A percentile compares a stretch with the other conserved stretches of the same genome.
phyloP scores from a whole-genome alignment of 1,140 invertebrate species.

The Pseudomyrmex dendroicus region DNA sequence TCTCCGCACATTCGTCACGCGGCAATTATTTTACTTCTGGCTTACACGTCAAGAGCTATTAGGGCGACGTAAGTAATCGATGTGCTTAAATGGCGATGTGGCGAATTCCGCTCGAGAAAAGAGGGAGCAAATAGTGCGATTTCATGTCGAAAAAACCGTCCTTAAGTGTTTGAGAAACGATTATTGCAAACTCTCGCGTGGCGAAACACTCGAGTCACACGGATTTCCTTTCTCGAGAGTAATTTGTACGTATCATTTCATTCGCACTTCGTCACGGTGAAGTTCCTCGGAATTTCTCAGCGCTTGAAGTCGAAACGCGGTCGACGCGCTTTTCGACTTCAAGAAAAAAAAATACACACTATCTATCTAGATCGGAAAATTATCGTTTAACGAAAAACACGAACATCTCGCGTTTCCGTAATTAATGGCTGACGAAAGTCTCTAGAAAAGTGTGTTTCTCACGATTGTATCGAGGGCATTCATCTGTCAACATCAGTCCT shows the following conservation, averaged over 20 bases:
- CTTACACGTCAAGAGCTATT: slow-evolving; percentile 61
- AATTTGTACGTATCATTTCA: slow-evolving; percentile 22
- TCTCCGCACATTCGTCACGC: slow-evolving; percentile 54
- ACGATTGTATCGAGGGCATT: slow-evolving; percentile 50
- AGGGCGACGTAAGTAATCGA: slow-evolving; percentile 65
- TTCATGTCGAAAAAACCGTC: slow-evolving; percentile 31
- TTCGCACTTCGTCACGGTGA: slow-evolving; percentile 11
- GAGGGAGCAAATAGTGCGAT: slow-evolving; percentile 12
- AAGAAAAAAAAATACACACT: neutral
- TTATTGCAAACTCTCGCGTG: slow-evolving; percentile 3
- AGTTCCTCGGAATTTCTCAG: slow-evolving; percentile 11
- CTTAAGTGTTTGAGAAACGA: slow-evolving; percentile 51
- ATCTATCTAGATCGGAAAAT: neutral
- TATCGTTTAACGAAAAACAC: neutral
- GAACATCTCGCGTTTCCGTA: neutral
- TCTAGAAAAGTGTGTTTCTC: slow-evolving; percentile 36
- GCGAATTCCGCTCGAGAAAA: slow-evolving; percentile 53
- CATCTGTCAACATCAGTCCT: slow-evolving; percentile 46
- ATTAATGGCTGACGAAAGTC: slow-evolving; percentile 26
- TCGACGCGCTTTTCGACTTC: neutral
- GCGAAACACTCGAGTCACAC: neutral
- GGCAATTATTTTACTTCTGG: slow-evolving; percentile 68
- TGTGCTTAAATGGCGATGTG: slow-evolving; percentile 64
- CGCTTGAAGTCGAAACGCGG: neutral
- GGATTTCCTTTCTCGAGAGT: slow-evolving; percentile 26